These are phyloP conservation scores for Eidolon dupreanum DNA, from an alignment of 2,797 vertebrate genomes.

Conservation along the genomic window DNA sequence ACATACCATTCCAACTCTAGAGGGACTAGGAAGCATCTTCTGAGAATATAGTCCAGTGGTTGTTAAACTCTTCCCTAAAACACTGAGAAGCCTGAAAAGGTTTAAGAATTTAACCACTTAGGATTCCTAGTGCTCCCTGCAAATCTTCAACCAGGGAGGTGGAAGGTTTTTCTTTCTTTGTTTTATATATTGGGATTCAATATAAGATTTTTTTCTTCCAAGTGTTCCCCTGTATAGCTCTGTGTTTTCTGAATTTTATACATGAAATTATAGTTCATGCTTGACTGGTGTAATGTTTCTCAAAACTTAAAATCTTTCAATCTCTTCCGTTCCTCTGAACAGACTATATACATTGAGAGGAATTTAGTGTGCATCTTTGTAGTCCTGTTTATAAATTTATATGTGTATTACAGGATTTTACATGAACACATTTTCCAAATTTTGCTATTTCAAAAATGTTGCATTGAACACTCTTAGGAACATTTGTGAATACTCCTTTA, in stretches of 20 bases:
- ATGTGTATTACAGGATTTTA: background rate
- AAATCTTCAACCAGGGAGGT: background rate
- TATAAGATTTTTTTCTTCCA: background rate
- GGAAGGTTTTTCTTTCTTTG: background rate
- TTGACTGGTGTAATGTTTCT: background rate
- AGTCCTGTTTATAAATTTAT: background rate
- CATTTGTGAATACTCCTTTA: background rate
- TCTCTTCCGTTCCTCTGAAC: background rate
- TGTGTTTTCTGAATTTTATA: background rate
- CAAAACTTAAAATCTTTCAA: background rate
- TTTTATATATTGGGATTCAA: background rate
- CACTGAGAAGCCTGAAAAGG: background rate
- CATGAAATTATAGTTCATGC: background rate
- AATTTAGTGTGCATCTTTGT: background rate
- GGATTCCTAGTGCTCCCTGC: background rate
- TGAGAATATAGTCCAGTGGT: background rate
- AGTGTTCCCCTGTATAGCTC: background rate
- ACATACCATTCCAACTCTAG: background rate
- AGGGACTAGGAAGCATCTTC: background rate
- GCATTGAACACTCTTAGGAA: background rate
- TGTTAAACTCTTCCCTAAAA: background rate
- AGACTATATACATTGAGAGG: background rate
- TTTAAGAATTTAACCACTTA: background rate
- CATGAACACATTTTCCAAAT: background rate
- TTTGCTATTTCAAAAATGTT: slow-evolving; percentile 6